These are phyloP conservation scores for Gallinago paraguaiae DNA, from an alignment of 2,113 vertebrate genomes.

Conservation along the genomic window DNA sequence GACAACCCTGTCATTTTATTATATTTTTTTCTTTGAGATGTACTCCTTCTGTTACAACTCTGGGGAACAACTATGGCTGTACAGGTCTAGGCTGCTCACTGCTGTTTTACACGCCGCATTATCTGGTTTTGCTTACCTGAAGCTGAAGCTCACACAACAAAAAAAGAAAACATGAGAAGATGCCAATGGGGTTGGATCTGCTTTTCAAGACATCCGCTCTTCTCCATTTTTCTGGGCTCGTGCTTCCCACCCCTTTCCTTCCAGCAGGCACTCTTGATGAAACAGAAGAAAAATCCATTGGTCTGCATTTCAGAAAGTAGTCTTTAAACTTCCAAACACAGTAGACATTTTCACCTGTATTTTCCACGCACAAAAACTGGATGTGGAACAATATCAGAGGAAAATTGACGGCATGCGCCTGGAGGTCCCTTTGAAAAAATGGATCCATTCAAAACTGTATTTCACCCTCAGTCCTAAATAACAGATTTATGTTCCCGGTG, in stretches of 20 bases:
- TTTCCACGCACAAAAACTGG: not conserved
- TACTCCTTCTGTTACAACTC: not conserved
- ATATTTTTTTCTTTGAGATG: not conserved
- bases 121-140: not conserved
- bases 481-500: constrained; percentile 44
- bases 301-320: not conserved
- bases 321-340: constrained; percentile 6
- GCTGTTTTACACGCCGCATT: not conserved
- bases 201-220: not conserved
- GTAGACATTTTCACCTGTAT: not conserved
- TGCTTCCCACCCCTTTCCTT: not conserved
- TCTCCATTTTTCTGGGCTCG: not conserved
- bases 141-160: not conserved
- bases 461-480: constrained; percentile 35
- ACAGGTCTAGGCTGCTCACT: not conserved
- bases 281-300: not conserved
- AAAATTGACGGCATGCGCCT: not conserved
- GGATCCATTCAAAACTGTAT: not conserved
- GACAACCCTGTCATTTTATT: not conserved
- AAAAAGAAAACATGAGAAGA: not conserved
- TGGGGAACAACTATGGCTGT: not conserved
- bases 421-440: not conserved
- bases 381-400: constrained; percentile 12
- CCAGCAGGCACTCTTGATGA: not conserved
- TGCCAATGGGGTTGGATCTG: not conserved